A percentile compares a stretch with the other conserved stretches of the same genome.
phyloP scores from a whole-genome alignment of 2,113 vertebrate genomes.

The Neodon shergylaensis region DNA sequence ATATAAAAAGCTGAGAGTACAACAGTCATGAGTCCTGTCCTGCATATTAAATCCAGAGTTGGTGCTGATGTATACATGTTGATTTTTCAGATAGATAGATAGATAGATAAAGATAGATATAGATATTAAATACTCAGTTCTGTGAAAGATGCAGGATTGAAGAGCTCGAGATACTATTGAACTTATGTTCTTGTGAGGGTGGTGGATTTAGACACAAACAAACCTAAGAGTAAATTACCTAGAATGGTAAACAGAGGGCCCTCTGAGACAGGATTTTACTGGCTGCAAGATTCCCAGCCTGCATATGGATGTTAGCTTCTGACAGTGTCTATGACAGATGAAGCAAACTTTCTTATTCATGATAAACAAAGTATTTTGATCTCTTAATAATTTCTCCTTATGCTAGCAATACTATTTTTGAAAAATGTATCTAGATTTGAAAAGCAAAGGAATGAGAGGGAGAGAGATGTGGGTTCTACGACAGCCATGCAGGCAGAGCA shows the following conservation, averaged over 20 bases:
- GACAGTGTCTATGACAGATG: not conserved
- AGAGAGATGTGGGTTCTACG: not conserved
- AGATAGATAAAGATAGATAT: too few relatives aligned
- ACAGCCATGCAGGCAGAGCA: not conserved
- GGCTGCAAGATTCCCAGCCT: not conserved
- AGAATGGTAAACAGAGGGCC: not conserved
- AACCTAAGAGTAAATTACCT: not conserved
- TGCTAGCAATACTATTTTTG: not conserved
- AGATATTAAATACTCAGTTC: not conserved
- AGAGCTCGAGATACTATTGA: not conserved
- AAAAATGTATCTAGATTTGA: not conserved
- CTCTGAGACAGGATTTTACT: not conserved
- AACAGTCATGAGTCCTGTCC: rapidly evolving
- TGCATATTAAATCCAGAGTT: not conserved
- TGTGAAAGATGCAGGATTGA: not conserved
- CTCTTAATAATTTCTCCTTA: not conserved
- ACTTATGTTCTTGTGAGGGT: not conserved
- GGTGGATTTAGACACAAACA: not conserved
- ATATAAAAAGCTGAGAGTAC: not conserved
- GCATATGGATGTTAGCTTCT: not conserved
- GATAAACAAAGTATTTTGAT: not conserved
- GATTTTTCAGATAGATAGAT: not conserved
- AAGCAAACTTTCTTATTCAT: not conserved
- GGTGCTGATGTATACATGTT: not conserved
- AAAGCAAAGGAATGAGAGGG: not conserved